Evolutionary conservation across 2,797 vertebrate genomes (phyloP).

Genomic region (Liparis tanakae): DNA sequence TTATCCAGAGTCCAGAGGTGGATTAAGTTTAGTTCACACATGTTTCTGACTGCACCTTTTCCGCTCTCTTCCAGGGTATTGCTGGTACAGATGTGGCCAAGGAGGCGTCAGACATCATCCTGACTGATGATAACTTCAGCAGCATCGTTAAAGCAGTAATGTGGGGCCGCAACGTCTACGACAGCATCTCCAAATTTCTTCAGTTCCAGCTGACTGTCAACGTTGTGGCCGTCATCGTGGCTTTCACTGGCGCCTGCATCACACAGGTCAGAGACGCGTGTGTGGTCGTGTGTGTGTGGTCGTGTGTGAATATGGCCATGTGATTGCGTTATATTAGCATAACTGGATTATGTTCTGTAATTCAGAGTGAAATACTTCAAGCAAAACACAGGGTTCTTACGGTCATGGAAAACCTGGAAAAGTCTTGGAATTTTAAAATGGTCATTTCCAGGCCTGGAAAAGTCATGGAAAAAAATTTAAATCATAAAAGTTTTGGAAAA

Average conservation of each 20-base stretch:
- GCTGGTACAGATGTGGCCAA: conserved; percentile 98
- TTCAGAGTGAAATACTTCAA: not conserved
- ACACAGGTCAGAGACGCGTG: conserved; percentile 87
- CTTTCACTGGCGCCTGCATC: conserved; percentile 96
- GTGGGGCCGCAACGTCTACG: conserved; percentile 98
- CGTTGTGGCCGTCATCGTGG: conserved; percentile 96
- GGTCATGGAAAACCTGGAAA: no score
- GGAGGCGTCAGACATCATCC: conserved; percentile 97
- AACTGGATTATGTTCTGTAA: not conserved
- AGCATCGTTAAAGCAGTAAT: conserved; percentile 99
- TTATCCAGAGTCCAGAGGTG: conserved; percentile 8
- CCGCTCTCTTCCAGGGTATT: conserved; percentile 86
- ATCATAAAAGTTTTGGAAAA: no score
- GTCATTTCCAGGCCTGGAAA: no score
- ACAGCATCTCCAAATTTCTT: conserved; percentile 98
- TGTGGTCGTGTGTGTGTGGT: not conserved
- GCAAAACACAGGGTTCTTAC: no score
- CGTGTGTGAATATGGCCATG: not conserved
- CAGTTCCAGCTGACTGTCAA: conserved; percentile 99
- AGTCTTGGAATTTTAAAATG: no score
- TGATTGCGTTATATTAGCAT: not conserved
- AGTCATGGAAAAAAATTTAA: no score
- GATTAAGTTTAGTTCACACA: not conserved
- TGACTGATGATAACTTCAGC: conserved; percentile 97
- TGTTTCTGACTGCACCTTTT: conserved; percentile 27